phyloP scores from a whole-genome alignment of 1,140 invertebrate genomes.

The Drosophila mayri region DNA sequence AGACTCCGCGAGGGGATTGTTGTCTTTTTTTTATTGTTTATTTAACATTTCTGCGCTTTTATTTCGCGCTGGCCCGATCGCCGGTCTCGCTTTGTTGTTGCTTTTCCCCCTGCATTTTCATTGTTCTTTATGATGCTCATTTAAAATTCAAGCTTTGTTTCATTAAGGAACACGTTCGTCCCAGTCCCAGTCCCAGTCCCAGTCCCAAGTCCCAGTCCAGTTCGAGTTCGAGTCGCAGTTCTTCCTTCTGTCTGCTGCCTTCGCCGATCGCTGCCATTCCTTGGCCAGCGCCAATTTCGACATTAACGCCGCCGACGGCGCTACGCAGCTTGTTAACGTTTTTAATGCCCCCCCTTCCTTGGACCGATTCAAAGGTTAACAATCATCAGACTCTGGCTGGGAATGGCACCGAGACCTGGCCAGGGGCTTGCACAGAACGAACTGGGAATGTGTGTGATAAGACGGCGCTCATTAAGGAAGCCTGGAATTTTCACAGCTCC shows the following conservation, averaged over 20 bases:
- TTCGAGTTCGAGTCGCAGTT: background rate
- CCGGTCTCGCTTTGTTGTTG: slow-evolving; percentile 69
- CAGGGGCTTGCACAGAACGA: background rate
- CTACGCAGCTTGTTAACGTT: slow-evolving; percentile 81
- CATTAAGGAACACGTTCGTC: slow-evolving; percentile 81
- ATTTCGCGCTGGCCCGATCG: slow-evolving; percentile 46
- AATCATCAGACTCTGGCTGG: slow-evolving; percentile 42
- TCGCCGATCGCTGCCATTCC: slow-evolving; percentile 23
- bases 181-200: slow-evolving; percentile 5
- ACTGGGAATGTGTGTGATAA: slow-evolving; percentile 21
- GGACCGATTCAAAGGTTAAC: slow-evolving; percentile 48
- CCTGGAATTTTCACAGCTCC: slow-evolving; percentile 24
- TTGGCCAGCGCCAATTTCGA: slow-evolving; percentile 72
- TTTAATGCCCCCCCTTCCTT: slow-evolving; percentile 55
- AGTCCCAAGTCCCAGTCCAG: background rate
- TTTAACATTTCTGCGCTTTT: slow-evolving; percentile 77
- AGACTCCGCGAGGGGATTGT: slow-evolving; percentile 28
- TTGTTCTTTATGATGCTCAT: slow-evolving; percentile 82
- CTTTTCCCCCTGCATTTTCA: slow-evolving; percentile 68
- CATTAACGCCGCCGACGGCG: slow-evolving; percentile 81
- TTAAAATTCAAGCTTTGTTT: slow-evolving; percentile 83
- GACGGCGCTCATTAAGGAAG: slow-evolving; percentile 49
- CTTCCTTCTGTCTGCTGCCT: background rate
- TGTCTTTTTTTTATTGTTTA: slow-evolving; percentile 69
- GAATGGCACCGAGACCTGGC: background rate